These are phyloP conservation scores for Drosophila orena DNA, from an alignment of 1,140 invertebrate genomes.

Conservation along the genomic window DNA sequence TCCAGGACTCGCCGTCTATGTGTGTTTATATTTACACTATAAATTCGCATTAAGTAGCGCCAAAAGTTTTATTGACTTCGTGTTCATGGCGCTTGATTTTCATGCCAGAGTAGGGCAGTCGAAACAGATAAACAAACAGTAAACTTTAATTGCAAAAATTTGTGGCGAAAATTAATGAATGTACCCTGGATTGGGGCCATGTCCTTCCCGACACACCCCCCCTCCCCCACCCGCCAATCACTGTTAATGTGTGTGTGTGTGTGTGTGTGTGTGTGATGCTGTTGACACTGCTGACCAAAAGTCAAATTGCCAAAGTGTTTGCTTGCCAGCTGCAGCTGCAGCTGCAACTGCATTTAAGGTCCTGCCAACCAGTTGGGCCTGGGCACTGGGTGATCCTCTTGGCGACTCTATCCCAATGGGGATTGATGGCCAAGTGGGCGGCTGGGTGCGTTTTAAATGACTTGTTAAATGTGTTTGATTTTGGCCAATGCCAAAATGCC, in stretches of 20 bases:
- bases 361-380: conserved; percentile 7
- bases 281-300: conserved; percentile 79
- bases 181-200: conserved; percentile 25
- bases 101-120: conserved; percentile 53
- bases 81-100: conserved; percentile 76
- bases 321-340: conserved; percentile 54
- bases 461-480: conserved; percentile 74
- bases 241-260: background rate
- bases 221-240: too few relatives aligned
- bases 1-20: conserved; percentile 19
- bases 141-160: conserved; percentile 83
- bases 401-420: conserved; percentile 1
- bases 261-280: conserved; percentile 42
- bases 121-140: conserved; percentile 81
- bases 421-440: conserved; percentile 47
- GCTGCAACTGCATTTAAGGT: conserved; percentile 31
- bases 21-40: conserved; percentile 80
- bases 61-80: conserved; percentile 82
- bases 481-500: conserved; percentile 20
- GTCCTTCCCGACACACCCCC: background rate
- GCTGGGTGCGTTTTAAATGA: conserved; percentile 51
- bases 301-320: conserved; percentile 82
- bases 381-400: conserved; percentile 1
- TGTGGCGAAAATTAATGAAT: conserved; percentile 81
- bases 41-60: conserved; percentile 83